These are phyloP conservation scores for Atopsyche davidsoni DNA, from an alignment of 1,140 invertebrate species.

Conservation along the genomic window DNA sequence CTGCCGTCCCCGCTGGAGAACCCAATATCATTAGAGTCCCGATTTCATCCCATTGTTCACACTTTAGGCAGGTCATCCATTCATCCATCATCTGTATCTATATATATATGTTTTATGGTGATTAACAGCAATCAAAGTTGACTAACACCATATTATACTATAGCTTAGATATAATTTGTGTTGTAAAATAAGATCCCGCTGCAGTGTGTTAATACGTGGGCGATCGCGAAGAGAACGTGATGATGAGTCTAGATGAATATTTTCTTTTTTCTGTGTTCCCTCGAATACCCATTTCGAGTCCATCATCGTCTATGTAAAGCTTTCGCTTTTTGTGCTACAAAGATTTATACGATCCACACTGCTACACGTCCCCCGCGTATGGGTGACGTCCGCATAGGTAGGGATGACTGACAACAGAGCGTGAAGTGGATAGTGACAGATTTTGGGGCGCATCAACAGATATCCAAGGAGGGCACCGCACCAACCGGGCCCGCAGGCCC, in stretches of 20 bases:
- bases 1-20: too few relatives aligned
- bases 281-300: neutral
- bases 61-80: too few relatives aligned
- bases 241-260: slow-evolving; percentile 13
- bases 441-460: slow-evolving; percentile 46
- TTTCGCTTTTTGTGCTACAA: slow-evolving; percentile 25
- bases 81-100: slow-evolving; percentile 3
- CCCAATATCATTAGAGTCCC: too few relatives aligned
- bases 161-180: slow-evolving; percentile 20
- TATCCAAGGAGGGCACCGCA: slow-evolving; percentile 52
- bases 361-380: too few relatives aligned
- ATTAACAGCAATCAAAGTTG: slow-evolving; percentile 25
- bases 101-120: slow-evolving; percentile 16
- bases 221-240: slow-evolving; percentile 9
- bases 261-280: slow-evolving; percentile 13
- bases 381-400: too few relatives aligned
- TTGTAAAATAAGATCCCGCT: slow-evolving; percentile 18
- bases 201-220: slow-evolving; percentile 22
- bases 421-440: slow-evolving; percentile 29
- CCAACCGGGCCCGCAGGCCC: slow-evolving; percentile 33
- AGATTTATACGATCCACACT: too few relatives aligned
- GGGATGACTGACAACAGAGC: slow-evolving; percentile 19
- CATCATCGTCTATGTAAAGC: slow-evolving; percentile 9
- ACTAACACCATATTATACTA: slow-evolving; percentile 19
- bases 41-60: too few relatives aligned